Evolutionary conservation across 2,797 vertebrate genomes (phyloP).

Genomic region (Ceyx erithaca): DNA sequence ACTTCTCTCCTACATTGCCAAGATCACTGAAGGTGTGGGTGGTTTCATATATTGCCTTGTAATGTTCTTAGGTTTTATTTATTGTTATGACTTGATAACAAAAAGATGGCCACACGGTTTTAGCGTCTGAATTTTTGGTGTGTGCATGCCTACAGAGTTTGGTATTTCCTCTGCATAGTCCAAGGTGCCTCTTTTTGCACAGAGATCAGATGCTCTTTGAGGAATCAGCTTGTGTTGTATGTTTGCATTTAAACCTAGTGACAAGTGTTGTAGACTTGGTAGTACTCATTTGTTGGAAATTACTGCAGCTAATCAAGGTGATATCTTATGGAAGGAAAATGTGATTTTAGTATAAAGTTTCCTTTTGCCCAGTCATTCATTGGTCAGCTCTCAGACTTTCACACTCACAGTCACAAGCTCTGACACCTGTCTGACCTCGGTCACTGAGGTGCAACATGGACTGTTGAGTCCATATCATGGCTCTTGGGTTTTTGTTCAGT

Average conservation of each 20-base stretch:
- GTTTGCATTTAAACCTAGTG: not conserved
- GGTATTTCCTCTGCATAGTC: not conserved
- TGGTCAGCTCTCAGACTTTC: not conserved
- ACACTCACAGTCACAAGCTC: not conserved
- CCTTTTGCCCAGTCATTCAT: not conserved
- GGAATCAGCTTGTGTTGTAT: not conserved
- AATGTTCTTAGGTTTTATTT: not conserved
- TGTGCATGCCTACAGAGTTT: not conserved
- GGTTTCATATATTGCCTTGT: not conserved
- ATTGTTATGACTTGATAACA: not conserved
- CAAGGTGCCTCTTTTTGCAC: not conserved
- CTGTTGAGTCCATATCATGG: not conserved
- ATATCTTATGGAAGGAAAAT: not conserved
- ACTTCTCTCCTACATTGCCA: constrained; percentile 88
- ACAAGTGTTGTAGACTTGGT: not conserved
- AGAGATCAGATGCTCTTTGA: not conserved
- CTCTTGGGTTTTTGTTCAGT: not conserved
- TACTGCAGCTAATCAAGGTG: not conserved
- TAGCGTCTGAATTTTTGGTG: not conserved
- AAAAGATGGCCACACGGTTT: not conserved
- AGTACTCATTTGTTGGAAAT: not conserved
- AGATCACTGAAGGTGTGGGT: constrained; percentile 85
- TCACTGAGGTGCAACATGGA: not conserved
- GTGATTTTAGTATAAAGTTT: not conserved
- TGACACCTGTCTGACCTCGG: fast-evolving